Evolutionary conservation across 2,113 vertebrate species (phyloP).

Genomic region (Prinia subflava): DNA sequence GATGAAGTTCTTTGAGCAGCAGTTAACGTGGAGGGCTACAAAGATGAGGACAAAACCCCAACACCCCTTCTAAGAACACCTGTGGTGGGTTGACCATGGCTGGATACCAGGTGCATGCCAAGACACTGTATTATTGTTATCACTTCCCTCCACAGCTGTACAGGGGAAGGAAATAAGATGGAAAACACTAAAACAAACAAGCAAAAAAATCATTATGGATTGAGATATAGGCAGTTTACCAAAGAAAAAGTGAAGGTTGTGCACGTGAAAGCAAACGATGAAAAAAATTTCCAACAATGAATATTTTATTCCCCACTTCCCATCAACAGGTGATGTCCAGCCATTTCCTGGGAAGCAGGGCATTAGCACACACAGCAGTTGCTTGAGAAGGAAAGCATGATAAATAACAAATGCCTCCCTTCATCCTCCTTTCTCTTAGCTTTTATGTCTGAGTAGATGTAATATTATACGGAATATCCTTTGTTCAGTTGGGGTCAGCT

Average conservation of each 20-base stretch:
- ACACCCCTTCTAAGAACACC: neutral
- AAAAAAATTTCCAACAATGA: neutral
- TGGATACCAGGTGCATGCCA: neutral
- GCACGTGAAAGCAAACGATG: neutral
- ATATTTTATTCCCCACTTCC: neutral
- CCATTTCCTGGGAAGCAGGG: neutral
- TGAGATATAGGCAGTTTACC: neutral
- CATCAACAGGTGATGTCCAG: neutral
- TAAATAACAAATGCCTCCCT: neutral
- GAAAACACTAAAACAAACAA: neutral
- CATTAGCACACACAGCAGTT: rapidly evolving
- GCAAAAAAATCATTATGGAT: neutral
- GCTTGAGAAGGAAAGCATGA: neutral
- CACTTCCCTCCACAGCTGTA: neutral
- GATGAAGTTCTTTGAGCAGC: neutral
- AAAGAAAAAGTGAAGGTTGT: neutral
- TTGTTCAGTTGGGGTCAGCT: neutral
- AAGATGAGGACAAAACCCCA: neutral
- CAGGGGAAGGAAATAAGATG: neutral
- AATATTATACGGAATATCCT: neutral
- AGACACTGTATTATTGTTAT: neutral
- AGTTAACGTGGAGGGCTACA: neutral
- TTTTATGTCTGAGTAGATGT: neutral
- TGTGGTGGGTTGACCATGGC: neutral
- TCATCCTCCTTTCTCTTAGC: neutral